Evolutionary conservation across 2,797 vertebrate species (phyloP).

Genomic region (Microctenopoma stevenorrisi): DNA sequence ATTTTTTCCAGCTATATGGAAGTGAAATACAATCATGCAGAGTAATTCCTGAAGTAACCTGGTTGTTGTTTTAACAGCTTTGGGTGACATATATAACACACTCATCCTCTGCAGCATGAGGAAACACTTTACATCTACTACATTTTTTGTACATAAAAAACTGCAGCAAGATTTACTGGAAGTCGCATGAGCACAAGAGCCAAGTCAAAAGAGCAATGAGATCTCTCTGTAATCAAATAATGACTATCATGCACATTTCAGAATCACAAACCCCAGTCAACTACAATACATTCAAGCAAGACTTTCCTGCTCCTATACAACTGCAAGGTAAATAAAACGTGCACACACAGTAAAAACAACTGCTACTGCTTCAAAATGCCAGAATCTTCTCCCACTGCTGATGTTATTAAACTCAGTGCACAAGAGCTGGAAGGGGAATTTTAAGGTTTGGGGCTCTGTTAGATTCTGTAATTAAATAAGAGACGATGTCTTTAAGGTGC

Average conservation of each 20-base stretch:
- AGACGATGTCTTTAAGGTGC: constrained; percentile 1
- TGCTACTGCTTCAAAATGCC: not conserved
- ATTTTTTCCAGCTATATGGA: not conserved
- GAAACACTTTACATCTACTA: not conserved
- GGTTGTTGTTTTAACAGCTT: constrained; percentile 10
- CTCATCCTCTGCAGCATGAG: not conserved
- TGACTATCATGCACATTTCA: not conserved
- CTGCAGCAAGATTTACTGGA: not conserved
- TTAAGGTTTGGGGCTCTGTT: not conserved
- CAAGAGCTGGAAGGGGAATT: not conserved
- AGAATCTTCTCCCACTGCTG: constrained; percentile 1
- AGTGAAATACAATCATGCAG: not conserved
- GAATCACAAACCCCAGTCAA: not conserved
- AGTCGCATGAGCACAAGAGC: not conserved
- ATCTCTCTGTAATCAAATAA: not conserved
- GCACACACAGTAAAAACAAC: not conserved
- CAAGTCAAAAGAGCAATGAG: not conserved
- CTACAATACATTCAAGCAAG: not conserved
- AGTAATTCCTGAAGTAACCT: not conserved
- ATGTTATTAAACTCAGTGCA: constrained; percentile 9
- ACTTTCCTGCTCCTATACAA: not conserved
- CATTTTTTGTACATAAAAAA: not conserved
- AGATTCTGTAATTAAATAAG: constrained; percentile 4
- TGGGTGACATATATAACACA: constrained; percentile 7
- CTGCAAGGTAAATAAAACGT: not conserved